Percentiles rank a stretch among this genome's conserved stretches.
Evolutionary conservation across 2,797 vertebrate species (phyloP).

Genomic region (Myripristis murdjan): DNA sequence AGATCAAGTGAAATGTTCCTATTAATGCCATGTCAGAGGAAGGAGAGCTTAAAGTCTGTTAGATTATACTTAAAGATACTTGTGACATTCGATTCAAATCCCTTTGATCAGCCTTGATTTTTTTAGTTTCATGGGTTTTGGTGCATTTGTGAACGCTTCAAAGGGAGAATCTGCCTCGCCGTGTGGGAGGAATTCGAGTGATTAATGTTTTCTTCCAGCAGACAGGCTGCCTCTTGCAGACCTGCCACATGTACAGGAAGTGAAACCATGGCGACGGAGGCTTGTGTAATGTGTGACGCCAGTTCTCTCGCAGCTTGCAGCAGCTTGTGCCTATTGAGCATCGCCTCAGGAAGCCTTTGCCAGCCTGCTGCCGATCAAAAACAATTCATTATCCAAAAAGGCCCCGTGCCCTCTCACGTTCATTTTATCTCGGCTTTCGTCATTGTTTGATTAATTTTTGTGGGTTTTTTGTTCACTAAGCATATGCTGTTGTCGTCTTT

Average conservation of each 20-base stretch:
- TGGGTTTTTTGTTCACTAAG: background rate
- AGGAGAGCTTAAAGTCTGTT: slow-evolving; percentile 15
- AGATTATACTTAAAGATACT: slow-evolving; percentile 26
- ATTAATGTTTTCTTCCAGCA: slow-evolving; percentile 56
- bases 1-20: slow-evolving; percentile 17
- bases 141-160: slow-evolving; percentile 46
- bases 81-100: slow-evolving; percentile 31
- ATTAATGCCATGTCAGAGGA: slow-evolving; percentile 24
- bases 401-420: background rate
- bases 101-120: slow-evolving; percentile 30
- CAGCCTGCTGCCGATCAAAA: background rate
- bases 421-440: background rate
- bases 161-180: slow-evolving; percentile 35
- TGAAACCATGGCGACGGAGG: slow-evolving; percentile 79
- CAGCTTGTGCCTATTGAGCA: slow-evolving; percentile 48
- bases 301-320: slow-evolving; percentile 39
- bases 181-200: slow-evolving; percentile 53
- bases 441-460: slow-evolving; percentile 1
- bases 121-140: slow-evolving; percentile 30
- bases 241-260: slow-evolving; percentile 83
- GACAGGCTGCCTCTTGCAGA: slow-evolving; percentile 60
- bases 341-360: slow-evolving; percentile 28
- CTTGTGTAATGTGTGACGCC: slow-evolving; percentile 64
- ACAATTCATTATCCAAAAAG: background rate
- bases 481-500: background rate